phyloP scores from a whole-genome alignment of 1,140 invertebrate species.

The Protaetia brevitarsis region DNA sequence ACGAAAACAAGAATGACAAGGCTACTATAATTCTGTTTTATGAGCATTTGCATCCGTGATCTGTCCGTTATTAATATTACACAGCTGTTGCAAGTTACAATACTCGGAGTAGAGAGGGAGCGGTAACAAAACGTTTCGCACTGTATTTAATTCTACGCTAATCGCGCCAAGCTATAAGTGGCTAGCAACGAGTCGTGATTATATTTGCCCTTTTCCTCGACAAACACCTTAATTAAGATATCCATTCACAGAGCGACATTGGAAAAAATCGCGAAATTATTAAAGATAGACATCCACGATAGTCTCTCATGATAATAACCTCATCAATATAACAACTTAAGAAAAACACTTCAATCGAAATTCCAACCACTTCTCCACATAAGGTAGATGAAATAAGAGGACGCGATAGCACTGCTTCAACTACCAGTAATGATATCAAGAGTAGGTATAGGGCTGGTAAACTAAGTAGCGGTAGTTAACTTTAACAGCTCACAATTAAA shows the following conservation, averaged over 20 bases:
- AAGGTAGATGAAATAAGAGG: background rate
- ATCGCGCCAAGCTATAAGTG: background rate
- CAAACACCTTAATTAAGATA: conserved; percentile 14
- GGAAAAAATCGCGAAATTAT: conserved; percentile 14
- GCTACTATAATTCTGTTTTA: too few species aligned
- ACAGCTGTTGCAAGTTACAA: too few species aligned
- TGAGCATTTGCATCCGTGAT: background rate
- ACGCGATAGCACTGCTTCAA: background rate
- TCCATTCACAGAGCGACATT: conserved; percentile 1
- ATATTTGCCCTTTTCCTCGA: conserved; percentile 14
- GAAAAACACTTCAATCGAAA: conserved; percentile 15
- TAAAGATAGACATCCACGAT: background rate
- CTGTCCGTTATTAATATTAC: background rate
- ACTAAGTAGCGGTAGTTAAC: too few species aligned
- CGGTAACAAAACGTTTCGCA: background rate
- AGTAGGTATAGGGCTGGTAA: too few species aligned
- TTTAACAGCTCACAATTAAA: too few species aligned
- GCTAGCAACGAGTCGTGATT: background rate
- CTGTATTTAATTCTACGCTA: background rate
- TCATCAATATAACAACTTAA: background rate
- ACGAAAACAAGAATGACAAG: too few species aligned
- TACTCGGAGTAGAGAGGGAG: background rate
- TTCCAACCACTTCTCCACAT: background rate
- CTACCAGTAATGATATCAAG: background rate
- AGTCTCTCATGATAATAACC: conserved; percentile 1